Base-by-base conservation (phyloP, 2,888 invertebrate genomes). In the Tipula unca region DNA sequence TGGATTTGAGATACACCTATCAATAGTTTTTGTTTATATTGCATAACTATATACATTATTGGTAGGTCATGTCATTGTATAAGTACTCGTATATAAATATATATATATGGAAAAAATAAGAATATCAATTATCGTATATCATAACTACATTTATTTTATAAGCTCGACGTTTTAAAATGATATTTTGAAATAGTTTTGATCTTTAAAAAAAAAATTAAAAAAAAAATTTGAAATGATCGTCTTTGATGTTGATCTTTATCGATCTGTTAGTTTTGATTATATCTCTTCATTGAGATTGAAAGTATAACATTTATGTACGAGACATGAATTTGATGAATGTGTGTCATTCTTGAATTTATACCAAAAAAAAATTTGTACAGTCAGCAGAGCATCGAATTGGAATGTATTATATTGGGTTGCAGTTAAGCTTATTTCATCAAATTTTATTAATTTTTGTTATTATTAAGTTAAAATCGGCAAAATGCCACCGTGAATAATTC, bases 1-100 rank as follows among this genome's bases (percentile, higher is more conserved):
- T 69, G 69, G 69, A 69, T 69, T 69, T 69, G 69, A 69, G 69
- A 69, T 69, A 69, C 69, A 69, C 69, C 69, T 69, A 69, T 69
- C 69, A 69, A 69, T 20, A 69, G 69, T 69, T 69, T 69, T 25
- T 69, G 69, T 69, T 69, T 5, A 25, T 13, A 25, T 69, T 69
- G 25, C 69, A 69, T 25, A 69, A 69, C 69, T 25, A 25, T 10
- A 69, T 25, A 69, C 10, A 6, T 17, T 69, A 69, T 69, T 69
- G 69, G 69, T 69, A 69, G 69, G 69, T 69, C 69, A 69, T 69
- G 69, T 69, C 69, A 69, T 69, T 69, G 69, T 17, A 54, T 13
- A n/a, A n/a, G n/a, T n/a, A n/a, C n/a, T n/a, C n/a, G n/a, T n/a
- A n/a, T n/a, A n/a, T n/a, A n/a, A n/a, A n/a, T n/a, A n/a, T n/a